Base-by-base conservation (phyloP, 2,888 invertebrate genomes). In the Andrena chrysosceles region DNA sequence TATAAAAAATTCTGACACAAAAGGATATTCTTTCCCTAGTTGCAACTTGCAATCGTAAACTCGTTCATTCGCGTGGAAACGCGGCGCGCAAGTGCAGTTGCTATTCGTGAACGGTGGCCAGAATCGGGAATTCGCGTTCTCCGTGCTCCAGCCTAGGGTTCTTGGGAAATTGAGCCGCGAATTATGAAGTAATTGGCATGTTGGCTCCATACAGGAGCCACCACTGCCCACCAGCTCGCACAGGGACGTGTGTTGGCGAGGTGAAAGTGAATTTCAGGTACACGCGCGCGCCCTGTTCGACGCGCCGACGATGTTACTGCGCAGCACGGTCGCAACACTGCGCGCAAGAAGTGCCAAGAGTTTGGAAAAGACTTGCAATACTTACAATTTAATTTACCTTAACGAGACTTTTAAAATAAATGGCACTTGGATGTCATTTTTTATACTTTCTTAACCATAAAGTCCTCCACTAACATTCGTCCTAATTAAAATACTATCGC, bases 191-290 rank as follows among this genome's bases (percentile, higher is more conserved):
- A 88, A 89, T 88, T 87, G 89, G 83, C 81, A 85, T 81, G 81
- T 84, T 68, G 79, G 79, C 76, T 77, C 62, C 77, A 26, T 68
- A 23, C 59, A 59, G 79, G 64, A 85, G 83, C 81, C 71, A 79
- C 73, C 81, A 52, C 71, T 76, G 75, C 84, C 83, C 73, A 77
- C 74, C 56, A 54, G 31, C 8, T 42, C 48, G 33, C 59, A 77
- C 81, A 85, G 84, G 76, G 84, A 89, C 85, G 77, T 85, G 84
- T 81, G 23, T 56, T 56, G 86, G 42, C 68, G 85, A 87, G 87
- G 91, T 91, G 90, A 91, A 91, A 91, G 91, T 91, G 90, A 91
- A 89, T 89, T 89, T 91, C 87, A 85, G 79, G 62, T 62, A 54
- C 75, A 68, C 70, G 59, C 77, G 72, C 70, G 54, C 54, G 33